Base-by-base conservation (phyloP, 2,888 invertebrate species). In the Drosophila formosana region DNA sequence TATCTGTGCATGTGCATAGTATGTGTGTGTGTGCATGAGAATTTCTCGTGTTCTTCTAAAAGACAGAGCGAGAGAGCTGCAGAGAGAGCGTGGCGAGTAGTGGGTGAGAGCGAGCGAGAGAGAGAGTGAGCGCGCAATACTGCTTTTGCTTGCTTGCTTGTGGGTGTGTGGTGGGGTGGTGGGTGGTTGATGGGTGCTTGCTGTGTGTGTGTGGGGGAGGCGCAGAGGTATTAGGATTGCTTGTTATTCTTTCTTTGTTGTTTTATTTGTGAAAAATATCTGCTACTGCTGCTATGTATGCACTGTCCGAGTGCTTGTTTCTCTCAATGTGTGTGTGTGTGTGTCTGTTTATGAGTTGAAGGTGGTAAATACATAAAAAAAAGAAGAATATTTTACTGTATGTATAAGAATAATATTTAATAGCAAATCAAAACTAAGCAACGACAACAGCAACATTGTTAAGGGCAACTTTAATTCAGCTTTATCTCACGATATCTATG, bases 161-260 rank as follows among this genome's bases (percentile, higher is more conserved):
- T 64, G 68, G 52, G 69, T 50, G 69, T 53, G 45, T 62, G 52
- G 37, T 37, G 28, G 37, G 37, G 37, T 37, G 37, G 37, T 37
- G 37, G 37, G 4, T 37, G 37, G 4, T 9, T 37, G 39, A 18
- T 51, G 32, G 9, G 37, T 61, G 56, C 46, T 58, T 69, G 61
- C 34, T 61, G 47, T 58, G 55, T 30, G 37, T 37, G 28, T 52
- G 55, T 50, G 78, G 51, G 49, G 47, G 52, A 66, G 67, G 66
- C 50, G 65, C 62, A 62, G 66, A 67, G 82, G 71, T 79, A 75
- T 68, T 76, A 85, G 88, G 80, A 79, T 88, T 72, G 78, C 89
- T 89, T 83, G 87, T 88, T 86, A 75, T 89, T 89, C 73, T 81
- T 87, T 89, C 89, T 89, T 84, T 84, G 83, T 84, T 89, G 88